Evolutionary conservation across 2,113 vertebrate species (phyloP).

Genomic region (Willisornis vidua): DNA sequence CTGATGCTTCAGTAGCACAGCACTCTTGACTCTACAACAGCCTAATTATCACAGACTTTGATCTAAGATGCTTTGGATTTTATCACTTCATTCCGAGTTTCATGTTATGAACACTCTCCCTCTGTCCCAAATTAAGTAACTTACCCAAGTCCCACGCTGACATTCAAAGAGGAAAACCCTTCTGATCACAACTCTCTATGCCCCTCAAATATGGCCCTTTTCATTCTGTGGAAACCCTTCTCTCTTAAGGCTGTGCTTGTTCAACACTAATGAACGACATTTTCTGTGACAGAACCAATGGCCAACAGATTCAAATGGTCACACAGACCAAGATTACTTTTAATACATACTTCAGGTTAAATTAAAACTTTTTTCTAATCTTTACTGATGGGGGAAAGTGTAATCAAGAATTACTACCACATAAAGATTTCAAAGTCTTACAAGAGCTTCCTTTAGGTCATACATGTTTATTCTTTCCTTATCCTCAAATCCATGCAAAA

Average conservation of each 20-base stretch:
- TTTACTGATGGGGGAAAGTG: background rate
- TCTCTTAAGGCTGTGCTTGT: background rate
- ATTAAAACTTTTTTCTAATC: background rate
- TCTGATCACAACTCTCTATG: background rate
- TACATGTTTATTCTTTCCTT: background rate
- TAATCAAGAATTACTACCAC: background rate
- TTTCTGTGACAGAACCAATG: background rate
- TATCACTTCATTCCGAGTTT: background rate
- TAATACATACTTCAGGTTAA: background rate
- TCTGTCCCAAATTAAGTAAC: background rate
- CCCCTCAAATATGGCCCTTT: background rate
- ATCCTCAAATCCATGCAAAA: background rate
- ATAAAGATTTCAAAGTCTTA: background rate
- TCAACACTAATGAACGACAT: background rate
- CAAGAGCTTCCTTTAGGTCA: background rate
- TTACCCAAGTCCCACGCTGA: background rate
- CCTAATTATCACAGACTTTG: background rate
- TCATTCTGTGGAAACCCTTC: background rate
- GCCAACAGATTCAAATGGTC: background rate
- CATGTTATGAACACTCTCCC: background rate
- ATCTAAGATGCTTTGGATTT: background rate
- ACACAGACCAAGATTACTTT: background rate
- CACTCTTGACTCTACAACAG: background rate
- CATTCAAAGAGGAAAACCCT: background rate
- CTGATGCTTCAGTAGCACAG: background rate